Conservation (phyloP, 2,888 invertebrate genomes). For the Drosophila rellima region DNA sequence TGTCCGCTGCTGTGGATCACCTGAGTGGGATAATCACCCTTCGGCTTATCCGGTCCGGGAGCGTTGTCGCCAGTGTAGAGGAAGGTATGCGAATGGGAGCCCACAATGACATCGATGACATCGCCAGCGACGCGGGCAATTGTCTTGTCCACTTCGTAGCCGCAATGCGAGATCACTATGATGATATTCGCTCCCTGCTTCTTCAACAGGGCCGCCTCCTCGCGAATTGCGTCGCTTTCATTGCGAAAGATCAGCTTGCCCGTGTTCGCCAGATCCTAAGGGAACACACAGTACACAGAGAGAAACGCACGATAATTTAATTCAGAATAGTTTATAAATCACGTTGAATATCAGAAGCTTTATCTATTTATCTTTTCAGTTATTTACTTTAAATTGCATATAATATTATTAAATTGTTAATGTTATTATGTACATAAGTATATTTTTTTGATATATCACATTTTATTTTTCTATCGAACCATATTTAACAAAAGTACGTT, state of each 20-base stretch:
- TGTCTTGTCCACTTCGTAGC: conserved; percentile 89
- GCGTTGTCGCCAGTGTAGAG: conserved; percentile 88
- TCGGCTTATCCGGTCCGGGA: conserved; percentile 87
- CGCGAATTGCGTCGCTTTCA: conserved; percentile 89
- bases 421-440: too few species aligned
- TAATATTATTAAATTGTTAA: too few species aligned
- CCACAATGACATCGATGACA: conserved; percentile 93
- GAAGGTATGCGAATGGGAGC: conserved; percentile 93
- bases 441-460: too few species aligned
- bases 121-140: conserved; percentile 89
- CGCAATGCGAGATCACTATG: conserved; percentile 93
- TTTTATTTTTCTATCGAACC: too few species aligned
- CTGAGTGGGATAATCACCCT: conserved; percentile 90
- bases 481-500: too few species aligned
- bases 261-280: conserved; percentile 89
- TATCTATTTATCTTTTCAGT: too few species aligned
- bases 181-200: conserved; percentile 90
- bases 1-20: conserved; percentile 87
- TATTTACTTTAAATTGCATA: too few species aligned
- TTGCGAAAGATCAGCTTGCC: conserved; percentile 90
- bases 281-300: neutral
- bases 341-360: neutral
- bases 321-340: neutral
- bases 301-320: too few species aligned
- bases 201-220: conserved; percentile 89